These are phyloP conservation scores for Ctenomys sociabilis DNA, from an alignment of 2,113 vertebrate genomes.

Conservation along the genomic window DNA sequence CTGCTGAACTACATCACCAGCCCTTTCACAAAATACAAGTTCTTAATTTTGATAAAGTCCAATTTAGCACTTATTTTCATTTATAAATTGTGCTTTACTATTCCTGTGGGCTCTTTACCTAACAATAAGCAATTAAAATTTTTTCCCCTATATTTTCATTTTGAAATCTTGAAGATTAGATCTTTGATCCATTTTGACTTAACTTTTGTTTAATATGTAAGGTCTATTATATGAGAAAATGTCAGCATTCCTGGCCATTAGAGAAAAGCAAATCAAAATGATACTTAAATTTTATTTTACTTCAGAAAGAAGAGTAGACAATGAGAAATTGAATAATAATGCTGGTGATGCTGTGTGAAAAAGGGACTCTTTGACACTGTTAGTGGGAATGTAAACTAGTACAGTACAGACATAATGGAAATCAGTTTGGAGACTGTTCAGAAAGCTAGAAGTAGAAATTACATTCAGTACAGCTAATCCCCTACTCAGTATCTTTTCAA, in stretches of 20 bases:
- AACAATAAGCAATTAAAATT: background rate
- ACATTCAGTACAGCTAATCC: background rate
- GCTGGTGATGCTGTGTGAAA: background rate
- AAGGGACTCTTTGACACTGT: background rate
- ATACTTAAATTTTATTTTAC: background rate
- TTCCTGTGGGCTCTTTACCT: background rate
- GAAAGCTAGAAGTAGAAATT: background rate
- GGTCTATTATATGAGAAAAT: background rate
- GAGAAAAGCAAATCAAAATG: background rate
- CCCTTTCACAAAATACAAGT: slow-evolving; percentile 24
- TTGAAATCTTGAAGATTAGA: background rate
- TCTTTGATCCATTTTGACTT: background rate
- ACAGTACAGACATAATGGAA: background rate
- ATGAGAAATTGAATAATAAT: background rate
- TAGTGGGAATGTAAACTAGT: background rate
- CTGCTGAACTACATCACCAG: background rate
- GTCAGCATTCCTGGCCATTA: background rate
- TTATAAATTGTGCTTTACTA: background rate
- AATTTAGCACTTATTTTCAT: background rate
- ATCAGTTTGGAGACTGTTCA: background rate
- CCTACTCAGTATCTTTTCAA: background rate
- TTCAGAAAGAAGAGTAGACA: background rate
- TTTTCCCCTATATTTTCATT: background rate
- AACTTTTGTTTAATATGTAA: background rate
- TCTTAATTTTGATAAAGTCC: background rate